phyloP scores from a whole-genome alignment of 2,888 invertebrate genomes.

The Oasisia sp. region DNA sequence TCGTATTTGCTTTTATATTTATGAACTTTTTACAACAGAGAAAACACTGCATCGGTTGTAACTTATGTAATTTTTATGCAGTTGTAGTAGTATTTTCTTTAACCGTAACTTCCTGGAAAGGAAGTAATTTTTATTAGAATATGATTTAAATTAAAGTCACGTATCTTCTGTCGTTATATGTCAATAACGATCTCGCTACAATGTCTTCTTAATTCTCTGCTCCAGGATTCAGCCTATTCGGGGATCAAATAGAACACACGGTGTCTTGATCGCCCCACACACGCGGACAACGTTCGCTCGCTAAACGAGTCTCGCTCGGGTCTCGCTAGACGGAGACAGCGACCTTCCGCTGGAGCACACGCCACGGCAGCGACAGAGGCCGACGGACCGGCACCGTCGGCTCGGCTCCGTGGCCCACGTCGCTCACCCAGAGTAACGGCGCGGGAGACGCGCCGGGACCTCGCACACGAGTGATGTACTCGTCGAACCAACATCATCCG shows the following conservation, averaged over 20 bases:
- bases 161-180: not conserved
- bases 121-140: not conserved
- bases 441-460: not conserved
- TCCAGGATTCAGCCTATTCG: not conserved
- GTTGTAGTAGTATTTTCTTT: not conserved
- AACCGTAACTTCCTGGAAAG: not conserved
- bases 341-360: constrained; percentile 3
- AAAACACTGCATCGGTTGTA: not conserved
- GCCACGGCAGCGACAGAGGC: not conserved
- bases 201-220: not conserved
- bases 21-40: not conserved
- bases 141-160: no score
- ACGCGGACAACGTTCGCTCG: not conserved
- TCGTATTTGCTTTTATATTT: not conserved
- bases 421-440: not conserved
- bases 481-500: not conserved
- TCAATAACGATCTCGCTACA: not conserved
- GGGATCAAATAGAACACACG: not conserved
- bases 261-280: not conserved
- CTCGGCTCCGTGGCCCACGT: not conserved
- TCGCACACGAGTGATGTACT: not conserved
- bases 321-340: not conserved
- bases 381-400: not conserved
- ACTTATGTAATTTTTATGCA: not conserved
- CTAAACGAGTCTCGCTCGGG: not conserved